Evolutionary conservation across 2,113 vertebrate genomes (phyloP), one percentile per base, ranked within the genome.

Genomic region (Pteropus alecto): DNA sequence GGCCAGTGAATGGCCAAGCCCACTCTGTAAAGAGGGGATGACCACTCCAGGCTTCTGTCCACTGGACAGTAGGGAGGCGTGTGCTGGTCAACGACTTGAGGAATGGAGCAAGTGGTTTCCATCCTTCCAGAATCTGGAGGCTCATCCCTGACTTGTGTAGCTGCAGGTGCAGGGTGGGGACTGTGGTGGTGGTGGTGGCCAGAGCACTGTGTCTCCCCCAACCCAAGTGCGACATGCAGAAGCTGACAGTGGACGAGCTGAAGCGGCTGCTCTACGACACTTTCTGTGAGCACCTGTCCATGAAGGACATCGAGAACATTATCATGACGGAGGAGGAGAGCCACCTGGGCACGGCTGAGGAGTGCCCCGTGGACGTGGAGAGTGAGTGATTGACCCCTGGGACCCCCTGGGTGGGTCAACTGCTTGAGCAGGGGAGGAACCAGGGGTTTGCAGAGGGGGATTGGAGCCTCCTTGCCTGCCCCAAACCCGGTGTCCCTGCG

Each of bases 301-400:
- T 99, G 99, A 99, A 99, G 98, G 99, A 99, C 99, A 99, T 99
- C 3, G 99, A 99, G 98, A 99, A 99, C 98, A 99, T 99, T 98
- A 99, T 99, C 98, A 99, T 99, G 99, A 99, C 99, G 0, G 99
- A 99, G 94, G 99, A 99, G 98, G 99, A 99, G 96, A 99, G 99
- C 98, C 99, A 99, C 99, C 99, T 99, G 98, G 99, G 99, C 98
- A 99, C 99, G 9, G 99, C 99, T 0, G 99, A 98, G 97, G 99
- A 99, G 95, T 99, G 99, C 95, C 99, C 99, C 0, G 99, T 99
- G 67, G 99, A 99, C 0, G 99, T 99, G 98, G 99, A 99, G 98
- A 99, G 99, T 99, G 99, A 99, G 99, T 97, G 97, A 46, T 41
- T 0, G 9, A 7, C n/a, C 30, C 22, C 30, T 0, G 38, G 61